A percentile compares a stretch with the other conserved stretches of the same genome.
phyloP scores from a whole-genome alignment of 2,113 vertebrate species.

The Cervus canadensis region DNA sequence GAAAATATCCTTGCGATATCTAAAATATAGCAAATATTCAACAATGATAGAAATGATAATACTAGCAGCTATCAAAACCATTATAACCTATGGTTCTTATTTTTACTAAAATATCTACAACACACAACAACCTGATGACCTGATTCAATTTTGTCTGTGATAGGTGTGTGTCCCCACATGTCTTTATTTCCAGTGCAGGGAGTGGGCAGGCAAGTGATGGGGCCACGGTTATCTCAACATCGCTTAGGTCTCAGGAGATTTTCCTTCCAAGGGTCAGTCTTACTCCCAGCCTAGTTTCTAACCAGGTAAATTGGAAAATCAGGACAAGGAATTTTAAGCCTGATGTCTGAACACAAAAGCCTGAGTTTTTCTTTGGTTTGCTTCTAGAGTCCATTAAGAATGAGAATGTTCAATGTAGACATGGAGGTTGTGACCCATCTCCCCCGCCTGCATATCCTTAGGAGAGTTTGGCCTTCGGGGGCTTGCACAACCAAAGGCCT shows the following conservation, averaged over 20 bases:
- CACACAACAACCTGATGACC: not conserved
- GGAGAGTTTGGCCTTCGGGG: not conserved
- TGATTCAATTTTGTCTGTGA: not conserved
- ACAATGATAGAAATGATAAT: conserved; percentile 1
- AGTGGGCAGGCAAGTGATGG: not conserved
- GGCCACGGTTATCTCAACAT: not conserved
- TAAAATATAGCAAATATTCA: conserved; percentile 14
- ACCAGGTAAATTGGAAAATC: not conserved
- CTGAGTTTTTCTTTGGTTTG: not conserved
- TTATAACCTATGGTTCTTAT: not conserved
- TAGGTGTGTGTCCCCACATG: not conserved
- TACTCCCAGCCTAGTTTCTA: not conserved
- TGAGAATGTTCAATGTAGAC: not conserved
- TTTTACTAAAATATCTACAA: not conserved
- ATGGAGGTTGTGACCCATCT: not conserved
- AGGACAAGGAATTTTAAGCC: not conserved
- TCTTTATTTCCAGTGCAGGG: not conserved
- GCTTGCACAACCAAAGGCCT: not conserved
- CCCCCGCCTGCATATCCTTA: not conserved
- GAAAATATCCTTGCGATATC: not conserved
- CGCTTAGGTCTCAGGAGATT: not conserved
- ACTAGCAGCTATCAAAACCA: not conserved
- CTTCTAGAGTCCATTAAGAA: not conserved
- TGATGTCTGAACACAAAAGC: not conserved
- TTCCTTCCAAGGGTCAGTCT: not conserved